Evolutionary conservation across 2,888 invertebrate species (phyloP).

Genomic region (Boloria selene): DNA sequence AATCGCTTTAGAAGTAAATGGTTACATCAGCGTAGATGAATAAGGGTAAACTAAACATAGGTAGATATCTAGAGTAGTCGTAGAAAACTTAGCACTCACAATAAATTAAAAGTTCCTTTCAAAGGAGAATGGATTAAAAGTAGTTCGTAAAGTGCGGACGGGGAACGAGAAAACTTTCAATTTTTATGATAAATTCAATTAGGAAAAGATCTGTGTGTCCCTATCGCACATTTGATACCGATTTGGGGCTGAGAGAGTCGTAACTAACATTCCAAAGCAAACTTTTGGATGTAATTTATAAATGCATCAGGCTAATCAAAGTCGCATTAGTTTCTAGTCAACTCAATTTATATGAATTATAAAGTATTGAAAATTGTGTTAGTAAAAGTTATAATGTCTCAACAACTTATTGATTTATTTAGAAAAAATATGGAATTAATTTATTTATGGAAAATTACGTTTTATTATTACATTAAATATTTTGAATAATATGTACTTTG

Average conservation of each 20-base stretch:
- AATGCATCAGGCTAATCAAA: slow-evolving; percentile 55
- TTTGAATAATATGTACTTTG: too few species aligned
- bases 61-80: slow-evolving; percentile 65
- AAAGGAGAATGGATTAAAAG: slow-evolving; percentile 80
- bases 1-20: slow-evolving; percentile 57
- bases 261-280: slow-evolving; percentile 56
- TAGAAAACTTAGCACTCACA: slow-evolving; percentile 78
- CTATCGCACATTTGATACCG: slow-evolving; percentile 57
- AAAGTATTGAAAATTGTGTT: slow-evolving; percentile 43
- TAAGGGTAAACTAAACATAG: slow-evolving; percentile 57
- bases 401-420: too few species aligned
- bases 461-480: too few species aligned
- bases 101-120: slow-evolving; percentile 80
- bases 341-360: slow-evolving; percentile 32
- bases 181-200: slow-evolving; percentile 82
- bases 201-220: slow-evolving; percentile 65
- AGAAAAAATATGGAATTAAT: too few species aligned
- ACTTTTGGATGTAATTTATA: slow-evolving; percentile 60
- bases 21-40: slow-evolving; percentile 65
- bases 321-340: slow-evolving; percentile 46
- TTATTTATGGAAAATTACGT: too few species aligned
- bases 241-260: slow-evolving; percentile 50
- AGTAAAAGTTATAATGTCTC: slow-evolving; percentile 24
- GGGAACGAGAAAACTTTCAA: slow-evolving; percentile 74
- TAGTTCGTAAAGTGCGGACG: slow-evolving; percentile 71